A percentile compares a stretch with the other conserved stretches of the same genome.
Evolutionary conservation across 2,113 vertebrate genomes (phyloP).

Genomic region (Mugil cephalus): DNA sequence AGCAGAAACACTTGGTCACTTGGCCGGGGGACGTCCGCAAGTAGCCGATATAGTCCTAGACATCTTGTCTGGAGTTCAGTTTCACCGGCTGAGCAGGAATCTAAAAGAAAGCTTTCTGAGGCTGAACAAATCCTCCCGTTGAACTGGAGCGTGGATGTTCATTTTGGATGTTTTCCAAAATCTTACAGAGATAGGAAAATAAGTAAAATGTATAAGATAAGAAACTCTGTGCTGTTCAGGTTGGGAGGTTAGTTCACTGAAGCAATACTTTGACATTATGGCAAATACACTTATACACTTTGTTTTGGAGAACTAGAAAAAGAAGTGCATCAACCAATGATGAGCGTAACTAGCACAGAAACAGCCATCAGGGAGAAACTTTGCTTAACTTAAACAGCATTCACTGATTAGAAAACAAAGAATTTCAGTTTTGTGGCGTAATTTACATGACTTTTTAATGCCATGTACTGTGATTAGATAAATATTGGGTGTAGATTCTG

Average conservation of each 20-base stretch:
- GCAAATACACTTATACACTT: not conserved
- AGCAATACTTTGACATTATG: not conserved
- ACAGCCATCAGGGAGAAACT: not conserved
- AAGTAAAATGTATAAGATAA: constrained; percentile 9
- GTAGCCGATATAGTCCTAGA: constrained; percentile 39
- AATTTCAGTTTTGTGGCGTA: not conserved
- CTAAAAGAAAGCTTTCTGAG: constrained; percentile 47
- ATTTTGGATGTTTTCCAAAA: constrained; percentile 35
- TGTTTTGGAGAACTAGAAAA: not conserved
- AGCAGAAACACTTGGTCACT: constrained; percentile 30
- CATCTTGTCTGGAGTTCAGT: constrained; percentile 32
- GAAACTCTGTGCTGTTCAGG: not conserved
- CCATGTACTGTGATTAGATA: too few relatives aligned
- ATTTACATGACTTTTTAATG: not conserved
- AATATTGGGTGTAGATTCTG: not conserved
- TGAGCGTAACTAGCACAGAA: not conserved
- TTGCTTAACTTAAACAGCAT: too few relatives aligned
- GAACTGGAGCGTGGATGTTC: constrained; percentile 1
- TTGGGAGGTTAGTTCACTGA: too few relatives aligned
- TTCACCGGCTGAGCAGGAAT: constrained; percentile 44
- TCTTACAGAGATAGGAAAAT: not conserved
- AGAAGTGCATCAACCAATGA: not conserved
- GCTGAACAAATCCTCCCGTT: constrained; percentile 61
- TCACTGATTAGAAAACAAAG: too few relatives aligned
- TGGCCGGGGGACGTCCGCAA: constrained; percentile 4